Evolutionary conservation across 2,797 vertebrate genomes (phyloP).

Genomic region (Threskiornis aethiopicus): DNA sequence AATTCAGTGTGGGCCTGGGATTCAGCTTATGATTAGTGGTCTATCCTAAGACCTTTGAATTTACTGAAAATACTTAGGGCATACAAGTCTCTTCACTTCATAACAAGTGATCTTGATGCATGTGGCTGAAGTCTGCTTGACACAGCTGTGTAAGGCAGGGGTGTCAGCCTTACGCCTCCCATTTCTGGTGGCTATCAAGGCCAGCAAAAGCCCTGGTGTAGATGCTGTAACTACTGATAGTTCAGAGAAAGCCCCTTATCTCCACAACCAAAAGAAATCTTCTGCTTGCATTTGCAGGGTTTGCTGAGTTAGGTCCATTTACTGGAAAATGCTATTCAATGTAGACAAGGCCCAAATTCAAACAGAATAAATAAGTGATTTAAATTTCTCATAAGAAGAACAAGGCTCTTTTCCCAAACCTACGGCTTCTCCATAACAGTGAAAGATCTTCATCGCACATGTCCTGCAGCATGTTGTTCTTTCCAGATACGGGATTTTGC

Average conservation of each 20-base stretch:
- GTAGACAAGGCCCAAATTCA: background rate
- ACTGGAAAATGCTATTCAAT: background rate
- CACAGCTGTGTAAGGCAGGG: background rate
- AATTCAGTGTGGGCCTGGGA: background rate
- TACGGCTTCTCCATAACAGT: background rate
- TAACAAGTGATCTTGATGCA: background rate
- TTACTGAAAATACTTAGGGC: background rate
- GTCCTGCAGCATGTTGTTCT: background rate
- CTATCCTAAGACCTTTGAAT: background rate
- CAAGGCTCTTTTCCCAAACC: background rate
- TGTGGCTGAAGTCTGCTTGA: background rate
- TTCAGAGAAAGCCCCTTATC: background rate
- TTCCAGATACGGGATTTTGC: background rate
- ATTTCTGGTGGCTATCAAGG: slow-evolving; percentile 6
- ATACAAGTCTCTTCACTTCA: background rate
- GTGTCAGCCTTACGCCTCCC: background rate
- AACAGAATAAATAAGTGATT: background rate
- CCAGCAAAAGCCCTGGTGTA: background rate
- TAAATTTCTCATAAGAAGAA: background rate
- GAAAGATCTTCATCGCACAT: background rate
- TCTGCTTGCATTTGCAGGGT: background rate
- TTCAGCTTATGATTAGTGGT: background rate
- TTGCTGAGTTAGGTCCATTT: background rate
- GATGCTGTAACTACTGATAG: background rate
- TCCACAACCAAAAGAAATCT: background rate